Evolutionary conservation across 2,888 invertebrate genomes (phyloP).

Genomic region (Entomobrya proxima): DNA sequence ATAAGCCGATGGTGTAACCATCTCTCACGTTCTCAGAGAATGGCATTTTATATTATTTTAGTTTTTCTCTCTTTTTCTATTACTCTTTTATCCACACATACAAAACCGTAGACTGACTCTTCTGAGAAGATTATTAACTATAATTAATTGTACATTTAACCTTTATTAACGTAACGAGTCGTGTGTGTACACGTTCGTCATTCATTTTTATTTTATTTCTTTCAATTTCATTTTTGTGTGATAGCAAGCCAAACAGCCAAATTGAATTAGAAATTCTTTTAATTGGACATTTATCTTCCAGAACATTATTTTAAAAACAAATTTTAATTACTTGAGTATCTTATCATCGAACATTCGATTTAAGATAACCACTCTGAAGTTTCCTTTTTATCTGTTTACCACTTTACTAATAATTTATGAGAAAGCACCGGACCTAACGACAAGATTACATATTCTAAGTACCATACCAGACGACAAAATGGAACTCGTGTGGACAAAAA

Average conservation of each 20-base stretch:
- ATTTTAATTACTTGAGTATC: not conserved
- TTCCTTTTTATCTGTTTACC: constrained; percentile 7
- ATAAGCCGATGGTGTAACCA: constrained; percentile 41
- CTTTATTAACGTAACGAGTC: not conserved
- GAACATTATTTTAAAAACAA: no score
- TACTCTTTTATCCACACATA: not conserved
- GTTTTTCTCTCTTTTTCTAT: not conserved
- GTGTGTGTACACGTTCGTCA: not conserved
- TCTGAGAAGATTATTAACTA: not conserved
- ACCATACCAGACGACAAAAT: not conserved
- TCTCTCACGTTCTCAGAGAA: constrained; percentile 59
- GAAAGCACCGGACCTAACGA: not conserved
- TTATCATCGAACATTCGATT: not conserved
- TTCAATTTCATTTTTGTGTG: not conserved
- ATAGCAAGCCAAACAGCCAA: not conserved
- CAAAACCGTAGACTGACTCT: constrained; percentile 39
- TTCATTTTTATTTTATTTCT: constrained; percentile 15
- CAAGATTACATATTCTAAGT: not conserved
- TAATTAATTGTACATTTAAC: not conserved
- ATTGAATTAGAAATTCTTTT: not conserved
- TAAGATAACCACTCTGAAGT: not conserved
- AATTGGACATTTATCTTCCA: no score
- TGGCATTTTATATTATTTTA: constrained; percentile 29
- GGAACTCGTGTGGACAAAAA: no score
- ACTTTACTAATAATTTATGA: not conserved